These are phyloP conservation scores for Neodiprion fabricii DNA, from an alignment of 1,140 invertebrate species.

Conservation along the genomic window DNA sequence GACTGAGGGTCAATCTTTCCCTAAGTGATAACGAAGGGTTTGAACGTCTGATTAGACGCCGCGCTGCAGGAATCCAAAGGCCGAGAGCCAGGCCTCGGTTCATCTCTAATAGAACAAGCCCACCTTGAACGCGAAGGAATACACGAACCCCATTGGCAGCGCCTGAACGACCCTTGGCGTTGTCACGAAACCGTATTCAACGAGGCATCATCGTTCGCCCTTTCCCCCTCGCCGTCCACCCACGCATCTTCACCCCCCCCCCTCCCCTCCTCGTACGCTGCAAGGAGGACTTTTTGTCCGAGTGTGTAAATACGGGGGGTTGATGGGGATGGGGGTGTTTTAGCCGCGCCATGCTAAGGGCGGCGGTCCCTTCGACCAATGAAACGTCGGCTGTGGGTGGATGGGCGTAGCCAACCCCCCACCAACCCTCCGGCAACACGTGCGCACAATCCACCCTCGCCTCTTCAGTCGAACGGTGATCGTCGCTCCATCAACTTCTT, in stretches of 20 bases:
- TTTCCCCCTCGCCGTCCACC: slow-evolving; percentile 18
- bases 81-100: too few species aligned
- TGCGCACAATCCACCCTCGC: slow-evolving; percentile 21
- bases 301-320: background rate
- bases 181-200: background rate
- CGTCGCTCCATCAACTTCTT: background rate
- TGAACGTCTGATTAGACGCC: too few species aligned
- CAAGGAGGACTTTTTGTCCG: background rate
- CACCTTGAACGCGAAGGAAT: too few species aligned
- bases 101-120: too few species aligned
- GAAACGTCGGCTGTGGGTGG: slow-evolving; percentile 44
- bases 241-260: slow-evolving; percentile 24
- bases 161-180: background rate
- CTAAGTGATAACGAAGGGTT: too few species aligned
- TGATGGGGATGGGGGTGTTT: background rate
- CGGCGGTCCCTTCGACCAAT: slow-evolving; percentile 49
- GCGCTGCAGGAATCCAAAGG: too few species aligned
- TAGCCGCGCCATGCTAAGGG: slow-evolving; percentile 54
- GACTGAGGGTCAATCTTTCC: too few species aligned
- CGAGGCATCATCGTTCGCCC: background rate
- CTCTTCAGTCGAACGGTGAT: background rate
- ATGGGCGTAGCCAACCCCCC: slow-evolving; percentile 40
- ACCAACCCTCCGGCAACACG: slow-evolving; percentile 5
- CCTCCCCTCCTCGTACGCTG: slow-evolving; percentile 30
- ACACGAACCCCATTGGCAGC: too few species aligned